Percentiles rank a stretch among this genome's conserved stretches.
Evolutionary conservation across 2,113 vertebrate species (phyloP).

Genomic region (Castor canadensis): DNA sequence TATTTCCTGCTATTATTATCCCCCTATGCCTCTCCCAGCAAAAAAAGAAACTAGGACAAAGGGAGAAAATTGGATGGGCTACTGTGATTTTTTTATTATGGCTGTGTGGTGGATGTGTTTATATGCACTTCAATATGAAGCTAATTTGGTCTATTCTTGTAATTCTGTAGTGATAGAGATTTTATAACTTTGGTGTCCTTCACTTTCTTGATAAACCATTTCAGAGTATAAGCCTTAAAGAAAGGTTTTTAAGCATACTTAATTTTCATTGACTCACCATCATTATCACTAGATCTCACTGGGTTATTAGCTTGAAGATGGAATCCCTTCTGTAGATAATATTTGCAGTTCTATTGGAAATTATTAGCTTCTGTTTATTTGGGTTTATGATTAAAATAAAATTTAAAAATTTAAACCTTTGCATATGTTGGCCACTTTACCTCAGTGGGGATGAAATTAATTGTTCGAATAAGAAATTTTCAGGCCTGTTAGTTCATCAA

Average conservation of each 20-base stretch:
- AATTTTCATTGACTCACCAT: conserved; percentile 42
- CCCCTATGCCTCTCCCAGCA: conserved; percentile 29
- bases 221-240: conserved; percentile 27
- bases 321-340: neutral
- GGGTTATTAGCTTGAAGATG: conserved; percentile 38
- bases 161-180: conserved; percentile 2
- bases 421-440: neutral
- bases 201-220: conserved; percentile 39
- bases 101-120: conserved; percentile 6
- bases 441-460: conserved; percentile 10
- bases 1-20: conserved; percentile 69
- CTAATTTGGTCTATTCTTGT: conserved; percentile 36
- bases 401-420: conserved; percentile 34
- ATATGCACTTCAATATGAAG: conserved; percentile 39
- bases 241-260: conserved; percentile 27
- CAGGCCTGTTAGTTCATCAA: neutral
- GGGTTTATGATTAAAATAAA: conserved; percentile 27
- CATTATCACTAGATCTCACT: conserved; percentile 25
- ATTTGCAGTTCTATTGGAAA: conserved; percentile 30
- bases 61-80: conserved; percentile 24
- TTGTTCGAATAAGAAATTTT: conserved; percentile 32
- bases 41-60: conserved; percentile 70
- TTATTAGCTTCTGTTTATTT: neutral
- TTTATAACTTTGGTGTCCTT: conserved; percentile 26
- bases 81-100: conserved; percentile 51